Base-by-base conservation (phyloP, 2,113 vertebrate species). In the Cisticola juncidis region DNA sequence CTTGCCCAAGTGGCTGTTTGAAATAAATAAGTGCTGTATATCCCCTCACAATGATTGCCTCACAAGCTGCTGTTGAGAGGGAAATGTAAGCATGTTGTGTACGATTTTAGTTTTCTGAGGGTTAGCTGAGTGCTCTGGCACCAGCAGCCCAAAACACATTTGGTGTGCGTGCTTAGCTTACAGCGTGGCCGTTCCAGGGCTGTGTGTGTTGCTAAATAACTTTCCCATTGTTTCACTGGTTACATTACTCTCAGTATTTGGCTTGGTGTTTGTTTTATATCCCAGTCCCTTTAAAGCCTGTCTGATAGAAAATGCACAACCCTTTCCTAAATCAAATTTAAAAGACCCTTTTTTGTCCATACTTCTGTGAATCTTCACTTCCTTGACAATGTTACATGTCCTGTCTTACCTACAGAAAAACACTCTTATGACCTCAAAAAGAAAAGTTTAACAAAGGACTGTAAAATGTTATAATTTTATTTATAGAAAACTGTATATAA, bases 181-280 rank as follows among this genome's bases (percentile, higher is more conserved):
- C 73, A 91, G 56, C 1, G 1, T 79, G 64, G 73, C 40, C 23
- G 47, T 92, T 95, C 92, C 94, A 91, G 53, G 45, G 66, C 58
- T 73, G 62, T 86, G 87, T 88, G 76, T 87, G 45, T 94, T 96
- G 76, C 80, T 96, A 94, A 96, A 96, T 91, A 96, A 83, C 88
- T 92, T 94, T 95, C 88, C 81, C 57, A 66, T 95, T 94, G 76
- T 96, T 94, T 92, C 92, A 90, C 40, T 92, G 84, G 70, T 92
- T 94, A 88, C 48, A 79, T 33, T 78, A 72, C 91, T 92, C 31
- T 92, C 73, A 88, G 31, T 94, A 53, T 95, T 96, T 97, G 95
- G 88, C 81, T 97, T 93, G 81, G 78, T 14, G 9, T 91, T 93
- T 77, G 66, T 66, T 93, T 85, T 70, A 77, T 82, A 58, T 94